These are phyloP conservation scores for Scaptomyza polygonia DNA, from an alignment of 2,888 invertebrate species.

Conservation along the genomic window DNA sequence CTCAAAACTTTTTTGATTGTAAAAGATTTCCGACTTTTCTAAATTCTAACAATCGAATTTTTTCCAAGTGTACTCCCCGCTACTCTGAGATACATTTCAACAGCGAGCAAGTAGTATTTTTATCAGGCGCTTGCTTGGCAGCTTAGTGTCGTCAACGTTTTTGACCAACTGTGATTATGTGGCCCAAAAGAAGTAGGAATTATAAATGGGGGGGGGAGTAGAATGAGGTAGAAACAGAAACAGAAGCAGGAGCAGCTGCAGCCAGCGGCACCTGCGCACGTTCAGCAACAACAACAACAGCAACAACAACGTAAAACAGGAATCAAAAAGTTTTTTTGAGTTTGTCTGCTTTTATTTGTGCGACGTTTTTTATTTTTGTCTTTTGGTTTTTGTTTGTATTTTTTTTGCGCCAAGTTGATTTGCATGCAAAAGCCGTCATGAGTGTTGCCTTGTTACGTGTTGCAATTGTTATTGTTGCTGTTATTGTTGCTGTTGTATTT, in stretches of 20 bases:
- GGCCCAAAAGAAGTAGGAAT: not conserved
- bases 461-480: conserved; percentile 35
- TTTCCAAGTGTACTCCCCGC: conserved; percentile 13
- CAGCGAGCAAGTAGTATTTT: conserved; percentile 44
- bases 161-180: conserved; percentile 41
- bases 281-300: not conserved
- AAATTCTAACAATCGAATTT: not conserved
- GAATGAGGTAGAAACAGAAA: not conserved
- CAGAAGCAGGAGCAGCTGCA: conserved; percentile 10
- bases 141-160: conserved; percentile 74
- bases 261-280: conserved; percentile 42
- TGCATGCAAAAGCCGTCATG: conserved; percentile 65
- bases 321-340: conserved; percentile 23
- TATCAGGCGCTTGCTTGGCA: conserved; percentile 61
- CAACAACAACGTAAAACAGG: conserved; percentile 34
- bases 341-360: conserved; percentile 14
- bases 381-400: conserved; percentile 13
- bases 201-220: not conserved
- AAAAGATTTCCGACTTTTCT: too few species aligned
- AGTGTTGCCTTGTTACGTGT: conserved; percentile 35
- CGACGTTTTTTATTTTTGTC: not conserved
- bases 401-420: conserved; percentile 53
- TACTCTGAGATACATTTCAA: conserved; percentile 50
- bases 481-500: conserved; percentile 45
- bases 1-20: too few species aligned